Evolutionary conservation across 2,888 invertebrate genomes (phyloP).

Genomic region (Xiphydria camelus): DNA sequence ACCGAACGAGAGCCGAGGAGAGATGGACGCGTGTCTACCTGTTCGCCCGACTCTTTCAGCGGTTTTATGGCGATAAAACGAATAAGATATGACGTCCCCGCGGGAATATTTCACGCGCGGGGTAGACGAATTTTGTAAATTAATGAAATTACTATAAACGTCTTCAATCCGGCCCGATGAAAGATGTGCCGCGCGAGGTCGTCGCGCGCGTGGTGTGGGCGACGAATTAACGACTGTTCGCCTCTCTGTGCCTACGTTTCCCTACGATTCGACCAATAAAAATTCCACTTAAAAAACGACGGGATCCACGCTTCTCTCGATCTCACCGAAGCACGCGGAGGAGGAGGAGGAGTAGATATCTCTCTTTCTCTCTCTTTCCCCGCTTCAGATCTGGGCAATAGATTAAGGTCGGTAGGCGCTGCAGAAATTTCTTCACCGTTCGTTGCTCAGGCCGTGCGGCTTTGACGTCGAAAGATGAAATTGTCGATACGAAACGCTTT

Average conservation of each 20-base stretch:
- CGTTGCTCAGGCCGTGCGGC: constrained; percentile 10
- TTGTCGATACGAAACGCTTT: constrained; percentile 4
- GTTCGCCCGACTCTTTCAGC: no score
- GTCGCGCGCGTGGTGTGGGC: constrained; percentile 5
- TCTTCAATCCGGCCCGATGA: neutral
- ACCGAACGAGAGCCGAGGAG: no score
- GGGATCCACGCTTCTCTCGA: neutral
- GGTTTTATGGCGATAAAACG: no score
- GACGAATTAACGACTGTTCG: constrained; percentile 12
- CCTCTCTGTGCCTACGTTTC: constrained; percentile 7
- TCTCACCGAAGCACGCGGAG: neutral
- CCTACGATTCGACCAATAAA: constrained; percentile 14
- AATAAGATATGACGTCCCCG: no score
- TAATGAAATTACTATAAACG: constrained; percentile 12
- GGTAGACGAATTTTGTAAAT: constrained; percentile 14
- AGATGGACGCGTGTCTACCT: no score
- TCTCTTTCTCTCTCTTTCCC: neutral
- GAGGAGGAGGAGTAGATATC: constrained; percentile 1
- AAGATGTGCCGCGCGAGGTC: neutral
- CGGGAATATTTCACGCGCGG: neutral
- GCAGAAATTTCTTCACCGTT: constrained; percentile 16
- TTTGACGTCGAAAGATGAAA: constrained; percentile 16
- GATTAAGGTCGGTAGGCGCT: constrained; percentile 16
- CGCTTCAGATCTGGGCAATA: constrained; percentile 11
- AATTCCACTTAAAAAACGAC: constrained; percentile 15